Conservation (phyloP, 2,888 invertebrate species). For the Scrobipalpa atriplicella region DNA sequence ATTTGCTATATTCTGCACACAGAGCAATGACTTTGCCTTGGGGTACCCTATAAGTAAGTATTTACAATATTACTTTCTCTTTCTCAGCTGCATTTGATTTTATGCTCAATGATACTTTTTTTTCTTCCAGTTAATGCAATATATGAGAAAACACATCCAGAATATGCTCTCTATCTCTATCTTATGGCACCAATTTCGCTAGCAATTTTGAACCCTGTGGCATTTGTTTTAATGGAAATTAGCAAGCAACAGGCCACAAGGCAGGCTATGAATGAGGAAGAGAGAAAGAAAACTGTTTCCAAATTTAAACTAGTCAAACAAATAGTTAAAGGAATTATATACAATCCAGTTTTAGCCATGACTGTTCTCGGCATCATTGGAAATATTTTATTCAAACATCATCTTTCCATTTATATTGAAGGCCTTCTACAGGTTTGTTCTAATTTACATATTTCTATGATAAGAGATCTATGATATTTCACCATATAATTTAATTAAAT, state of each 20-base stretch:
- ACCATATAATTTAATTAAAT: background rate
- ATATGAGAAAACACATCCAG: constrained; percentile 92
- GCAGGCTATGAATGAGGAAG: constrained; percentile 43
- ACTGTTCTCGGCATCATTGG: constrained; percentile 95
- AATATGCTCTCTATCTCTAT: constrained; percentile 95
- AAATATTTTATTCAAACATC: constrained; percentile 90
- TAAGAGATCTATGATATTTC: background rate
- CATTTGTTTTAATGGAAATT: constrained; percentile 95
- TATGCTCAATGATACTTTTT: background rate
- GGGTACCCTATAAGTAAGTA: constrained; percentile 96
- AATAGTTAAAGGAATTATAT: constrained; percentile 87
- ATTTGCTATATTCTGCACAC: constrained; percentile 97
- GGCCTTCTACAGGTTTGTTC: constrained; percentile 87
- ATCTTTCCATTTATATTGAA: constrained; percentile 88
- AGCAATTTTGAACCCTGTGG: constrained; percentile 95
- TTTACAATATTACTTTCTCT: background rate
- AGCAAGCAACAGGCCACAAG: constrained; percentile 78
- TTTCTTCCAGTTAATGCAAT: constrained; percentile 89
- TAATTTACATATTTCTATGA: constrained; percentile 1
- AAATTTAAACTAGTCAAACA: constrained; percentile 69
- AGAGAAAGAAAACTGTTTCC: constrained; percentile 50
- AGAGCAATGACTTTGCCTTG: constrained; percentile 98
- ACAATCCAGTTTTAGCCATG: constrained; percentile 96
- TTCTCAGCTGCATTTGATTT: background rate
- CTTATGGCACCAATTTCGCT: constrained; percentile 97